phyloP scores from a whole-genome alignment of 2,888 invertebrate species.

The Zonitis immaculata region DNA sequence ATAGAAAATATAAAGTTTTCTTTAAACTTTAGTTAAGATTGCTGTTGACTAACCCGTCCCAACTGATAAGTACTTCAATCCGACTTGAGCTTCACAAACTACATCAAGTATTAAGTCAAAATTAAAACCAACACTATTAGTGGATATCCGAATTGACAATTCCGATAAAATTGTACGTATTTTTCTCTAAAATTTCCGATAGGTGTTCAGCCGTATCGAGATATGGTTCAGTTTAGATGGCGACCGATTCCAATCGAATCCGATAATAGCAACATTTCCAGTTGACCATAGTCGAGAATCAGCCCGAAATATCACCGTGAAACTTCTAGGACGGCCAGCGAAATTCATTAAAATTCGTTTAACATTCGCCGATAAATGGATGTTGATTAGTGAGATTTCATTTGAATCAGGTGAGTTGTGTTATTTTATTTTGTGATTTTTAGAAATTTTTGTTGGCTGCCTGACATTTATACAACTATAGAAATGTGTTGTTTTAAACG shows the following conservation, averaged over 20 bases:
- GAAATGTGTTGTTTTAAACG: conserved; percentile 28
- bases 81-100: neutral
- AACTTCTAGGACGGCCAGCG: conserved; percentile 69
- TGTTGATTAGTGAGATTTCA: conserved; percentile 82
- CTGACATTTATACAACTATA: neutral
- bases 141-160: too few relatives aligned
- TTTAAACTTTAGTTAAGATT: neutral
- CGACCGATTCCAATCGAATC: conserved; percentile 65
- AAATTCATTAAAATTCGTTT: conserved; percentile 71
- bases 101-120: neutral
- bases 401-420: conserved; percentile 69
- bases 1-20: too few relatives aligned
- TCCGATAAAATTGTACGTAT: too few relatives aligned
- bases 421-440: too few relatives aligned
- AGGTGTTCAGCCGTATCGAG: conserved; percentile 72
- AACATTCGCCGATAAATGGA: conserved; percentile 77
- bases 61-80: neutral
- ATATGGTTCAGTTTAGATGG: conserved; percentile 80
- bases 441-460: conserved; percentile 19
- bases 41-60: neutral
- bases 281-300: conserved; percentile 54
- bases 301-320: conserved; percentile 65
- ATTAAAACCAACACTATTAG: neutral
- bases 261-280: conserved; percentile 59
- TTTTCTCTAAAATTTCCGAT: too few relatives aligned